Base-by-base conservation (phyloP, 1,140 invertebrate species). In the Nasonia longicornis region DNA sequence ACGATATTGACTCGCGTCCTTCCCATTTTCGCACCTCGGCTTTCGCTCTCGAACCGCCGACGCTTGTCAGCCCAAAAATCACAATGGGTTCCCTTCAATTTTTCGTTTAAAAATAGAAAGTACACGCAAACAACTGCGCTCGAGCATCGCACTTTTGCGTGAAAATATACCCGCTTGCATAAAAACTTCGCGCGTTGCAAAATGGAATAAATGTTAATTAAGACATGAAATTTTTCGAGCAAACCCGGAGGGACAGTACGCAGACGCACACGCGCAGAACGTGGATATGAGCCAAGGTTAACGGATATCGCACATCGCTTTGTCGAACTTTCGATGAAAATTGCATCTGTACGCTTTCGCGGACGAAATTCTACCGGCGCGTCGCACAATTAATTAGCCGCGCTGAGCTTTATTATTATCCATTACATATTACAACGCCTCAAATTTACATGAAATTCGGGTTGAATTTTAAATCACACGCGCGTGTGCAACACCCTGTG, bases 161-260 rank as follows among this genome's bases (percentile, higher is more conserved):
- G 48, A 11, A 72, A 77, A 29, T 11, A 45, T 6, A 45, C 31
- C 7, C 31, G 29, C 63, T 66, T 52, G 48, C 52, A 71, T 64
- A 77, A 76, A 81, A 45, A 69, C 22, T 20, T 2, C 73, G 29
- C 26, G 45, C n/a, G 14, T 81, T 77, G 75, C 80, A 77, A 71
- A 81, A 77, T 72, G 48, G 38, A 66, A 81, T 77, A 81, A 67
- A 81, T 12, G 75, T 81, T 81, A 81, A 81, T 81, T 81, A 45
- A 63, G 75, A 81, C 38, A 69, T 77, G 75, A 77, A 81, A 77
- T 70, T 77, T 42, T 81, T 63, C 22, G 3, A 67, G 74, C n/a
- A 71, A 76, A 63, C 75, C 74, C 16, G 73, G 71, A 77, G 16
- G 31, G 11, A 35, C 22, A 81, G 26, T 1, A 26, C 26, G 26